Conservation (phyloP, 2,888 invertebrate genomes). For the Mesodorylaimus sp. region DNA sequence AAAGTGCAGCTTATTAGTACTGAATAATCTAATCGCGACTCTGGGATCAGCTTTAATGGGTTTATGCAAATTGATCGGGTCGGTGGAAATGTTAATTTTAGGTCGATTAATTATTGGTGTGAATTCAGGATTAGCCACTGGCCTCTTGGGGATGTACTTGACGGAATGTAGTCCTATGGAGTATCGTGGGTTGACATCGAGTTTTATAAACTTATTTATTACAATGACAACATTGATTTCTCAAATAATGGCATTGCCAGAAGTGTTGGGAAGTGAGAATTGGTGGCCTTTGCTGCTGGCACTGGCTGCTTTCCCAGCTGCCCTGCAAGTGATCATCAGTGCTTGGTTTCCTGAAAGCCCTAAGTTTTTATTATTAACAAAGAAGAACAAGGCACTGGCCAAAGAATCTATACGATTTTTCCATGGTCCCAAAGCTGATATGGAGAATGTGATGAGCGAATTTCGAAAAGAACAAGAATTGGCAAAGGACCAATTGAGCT, state of each 20-base stretch:
- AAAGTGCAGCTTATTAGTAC: conserved; percentile 2
- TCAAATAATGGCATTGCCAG: background rate
- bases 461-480: background rate
- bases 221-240: conserved; percentile 6
- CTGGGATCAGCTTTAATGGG: background rate
- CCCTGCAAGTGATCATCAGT: conserved; percentile 4
- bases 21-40: background rate
- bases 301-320: conserved; percentile 1
- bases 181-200: background rate
- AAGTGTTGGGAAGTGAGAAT: background rate
- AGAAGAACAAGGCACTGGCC: conserved; percentile 1
- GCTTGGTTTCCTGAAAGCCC: conserved; percentile 10
- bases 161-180: conserved; percentile 7
- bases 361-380: conserved; percentile 5
- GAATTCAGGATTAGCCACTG: conserved; percentile 2
- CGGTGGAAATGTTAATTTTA: conserved; percentile 3
- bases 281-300: conserved; percentile 3
- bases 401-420: background rate
- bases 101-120: conserved; percentile 4
- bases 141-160: conserved; percentile 5
- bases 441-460: conserved; percentile 2
- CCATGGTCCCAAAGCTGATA: background rate
- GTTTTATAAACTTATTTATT: conserved; percentile 7
- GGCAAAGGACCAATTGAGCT: background rate
- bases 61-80: background rate